Evolutionary conservation across 1,140 invertebrate genomes (phyloP), one percentile per base, ranked within the genome.

Genomic region (Oncopodura yosiiana): DNA sequence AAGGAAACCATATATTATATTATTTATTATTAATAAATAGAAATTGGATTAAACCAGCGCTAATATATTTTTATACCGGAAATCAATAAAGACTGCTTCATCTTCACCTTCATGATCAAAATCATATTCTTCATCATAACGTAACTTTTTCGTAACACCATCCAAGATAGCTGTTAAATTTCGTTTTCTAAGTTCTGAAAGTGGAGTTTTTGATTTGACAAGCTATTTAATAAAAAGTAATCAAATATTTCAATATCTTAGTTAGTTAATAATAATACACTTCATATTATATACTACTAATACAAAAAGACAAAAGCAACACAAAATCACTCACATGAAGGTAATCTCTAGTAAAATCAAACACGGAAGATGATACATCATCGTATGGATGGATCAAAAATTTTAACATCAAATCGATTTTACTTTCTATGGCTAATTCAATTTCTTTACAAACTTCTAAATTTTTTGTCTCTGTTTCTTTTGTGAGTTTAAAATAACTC

Each of bases 71-170:
- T 14, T 34, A 32, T 60, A 66, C 65, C 67, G 50, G 32, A 62
- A 68, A 52, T 76, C 74, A 46, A 70, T 64, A 67, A 80, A 79
- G 64, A 70, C 69, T 14, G 75, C 75, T 66, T 79, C 77, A 51
- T 79, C 76, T 65, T 78, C 75, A 9, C 76, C 76, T 68, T 77
- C 75, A 44, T 71, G 66, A 14, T 75, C 71, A 68, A 78, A 78
- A 61, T 78, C 71, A 51, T 77, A 77, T 4, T 66, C 68, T 6
- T 38, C 34, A 42, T 56, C 43, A 45, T 24, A 58, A 14, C 36
- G 46, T 8, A 62, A 32, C 26, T 61, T 61, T 16, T 49, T 16
- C 29, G 48, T 41, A 1, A 59, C 18, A 11, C 48, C 36, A 23
- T 51, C 44, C 37, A 60, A 34, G 14, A 48, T 44, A 21, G 54